phyloP scores from a whole-genome alignment of 2,797 vertebrate species.

The Brotogeris chrysoptera region DNA sequence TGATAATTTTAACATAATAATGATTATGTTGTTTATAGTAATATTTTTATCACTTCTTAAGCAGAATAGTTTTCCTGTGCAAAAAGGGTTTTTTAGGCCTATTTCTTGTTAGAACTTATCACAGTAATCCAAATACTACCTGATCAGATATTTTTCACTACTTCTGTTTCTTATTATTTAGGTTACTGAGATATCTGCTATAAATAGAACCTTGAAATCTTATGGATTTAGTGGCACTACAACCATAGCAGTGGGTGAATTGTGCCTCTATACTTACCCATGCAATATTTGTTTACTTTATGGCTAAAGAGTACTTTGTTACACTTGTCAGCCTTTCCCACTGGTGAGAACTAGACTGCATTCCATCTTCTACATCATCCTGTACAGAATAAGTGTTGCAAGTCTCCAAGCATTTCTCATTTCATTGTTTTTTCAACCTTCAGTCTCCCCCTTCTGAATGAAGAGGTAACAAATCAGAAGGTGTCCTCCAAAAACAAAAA shows the following conservation, averaged over 20 bases:
- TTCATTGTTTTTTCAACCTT: background rate
- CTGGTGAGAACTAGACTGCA: background rate
- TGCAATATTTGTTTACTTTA: background rate
- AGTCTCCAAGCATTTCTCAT: background rate
- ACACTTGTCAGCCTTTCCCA: background rate
- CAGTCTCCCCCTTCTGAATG: background rate
- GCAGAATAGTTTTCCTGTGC: background rate
- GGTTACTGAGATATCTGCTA: background rate
- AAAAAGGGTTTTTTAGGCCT: background rate
- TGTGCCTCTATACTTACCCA: background rate
- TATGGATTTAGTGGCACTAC: background rate
- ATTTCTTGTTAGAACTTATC: background rate
- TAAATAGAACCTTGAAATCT: background rate
- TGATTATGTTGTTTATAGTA: background rate
- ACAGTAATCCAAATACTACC: background rate
- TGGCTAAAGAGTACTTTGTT: background rate
- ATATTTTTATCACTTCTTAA: background rate
- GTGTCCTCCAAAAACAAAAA: background rate
- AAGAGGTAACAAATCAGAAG: background rate
- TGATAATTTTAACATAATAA: background rate
- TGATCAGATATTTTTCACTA: constrained; percentile 31
- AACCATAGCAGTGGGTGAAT: background rate
- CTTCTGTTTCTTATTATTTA: constrained; percentile 46
- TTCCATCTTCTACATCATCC: background rate
- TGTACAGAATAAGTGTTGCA: background rate